Conservation (phyloP, 2,888 invertebrate genomes). For the Deroplatys truncata region DNA sequence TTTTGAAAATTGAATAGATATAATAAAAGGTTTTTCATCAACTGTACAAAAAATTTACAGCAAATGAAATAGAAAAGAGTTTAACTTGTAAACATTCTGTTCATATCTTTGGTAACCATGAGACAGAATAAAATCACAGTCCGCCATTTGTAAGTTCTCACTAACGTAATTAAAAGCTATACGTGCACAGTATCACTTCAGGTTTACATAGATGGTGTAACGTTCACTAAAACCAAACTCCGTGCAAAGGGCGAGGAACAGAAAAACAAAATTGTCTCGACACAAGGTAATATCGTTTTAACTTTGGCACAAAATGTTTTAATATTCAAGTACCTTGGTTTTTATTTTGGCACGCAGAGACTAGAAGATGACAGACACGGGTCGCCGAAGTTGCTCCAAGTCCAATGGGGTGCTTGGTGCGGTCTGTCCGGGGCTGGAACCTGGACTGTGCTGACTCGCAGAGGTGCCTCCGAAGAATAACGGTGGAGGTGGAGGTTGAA, state of each 20-base stretch:
- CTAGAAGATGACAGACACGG: constrained; percentile 56
- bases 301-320: not conserved
- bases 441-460: constrained; percentile 45
- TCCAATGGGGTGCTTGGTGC: constrained; percentile 31
- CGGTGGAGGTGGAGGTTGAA: constrained; percentile 49
- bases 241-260: not conserved
- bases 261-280: not conserved
- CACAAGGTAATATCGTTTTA: not conserved
- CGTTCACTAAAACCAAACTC: not conserved
- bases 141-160: not conserved
- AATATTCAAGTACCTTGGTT: not conserved
- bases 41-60: not conserved
- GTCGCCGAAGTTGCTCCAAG: constrained; percentile 56
- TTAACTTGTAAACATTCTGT: not conserved
- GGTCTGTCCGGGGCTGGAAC: constrained; percentile 41
- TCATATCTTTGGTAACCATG: not conserved
- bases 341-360: not conserved
- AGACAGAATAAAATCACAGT: not conserved
- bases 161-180: not conserved
- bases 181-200: not conserved
- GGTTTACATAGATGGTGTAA: not conserved
- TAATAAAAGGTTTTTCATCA: not conserved
- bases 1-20: not conserved
- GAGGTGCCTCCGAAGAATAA: constrained; percentile 40
- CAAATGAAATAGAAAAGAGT: not conserved